Percentiles rank a stretch among this genome's conserved stretches.
Evolutionary conservation across 1,140 invertebrate species (phyloP).

Genomic region (Venturia canescens): DNA sequence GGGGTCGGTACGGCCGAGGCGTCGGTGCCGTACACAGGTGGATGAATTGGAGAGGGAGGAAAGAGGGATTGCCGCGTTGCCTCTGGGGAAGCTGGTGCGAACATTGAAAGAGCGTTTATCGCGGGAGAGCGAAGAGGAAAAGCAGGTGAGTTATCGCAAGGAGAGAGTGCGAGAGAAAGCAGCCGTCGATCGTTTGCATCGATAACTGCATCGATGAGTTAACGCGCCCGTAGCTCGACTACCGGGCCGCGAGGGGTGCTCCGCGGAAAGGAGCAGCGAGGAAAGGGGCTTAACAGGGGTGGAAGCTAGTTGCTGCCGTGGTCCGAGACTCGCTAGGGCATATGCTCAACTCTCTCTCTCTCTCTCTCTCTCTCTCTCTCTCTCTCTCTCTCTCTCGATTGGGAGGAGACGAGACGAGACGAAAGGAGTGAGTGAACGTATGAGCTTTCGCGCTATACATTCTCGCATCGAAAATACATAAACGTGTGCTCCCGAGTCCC

Average conservation of each 20-base stretch:
- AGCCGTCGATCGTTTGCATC: conserved; percentile 44
- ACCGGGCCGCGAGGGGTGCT: background rate
- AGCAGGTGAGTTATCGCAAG: conserved; percentile 2
- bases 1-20: conserved; percentile 50
- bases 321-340: conserved; percentile 11
- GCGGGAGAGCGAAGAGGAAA: conserved; percentile 36
- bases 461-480: conserved; percentile 22
- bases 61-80: conserved; percentile 44
- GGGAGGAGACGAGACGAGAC: conserved; percentile 27
- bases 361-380: no score
- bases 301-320: conserved; percentile 1
- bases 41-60: conserved; percentile 48
- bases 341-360: no score
- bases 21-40: conserved; percentile 51
- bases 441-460: background rate
- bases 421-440: conserved; percentile 29
- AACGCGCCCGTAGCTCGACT: conserved; percentile 20
- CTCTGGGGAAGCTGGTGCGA: conserved; percentile 24
- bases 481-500: background rate
- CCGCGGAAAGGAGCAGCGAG: background rate
- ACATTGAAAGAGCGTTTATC: conserved; percentile 49
- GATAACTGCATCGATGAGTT: conserved; percentile 46
- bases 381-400: no score
- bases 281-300: background rate
- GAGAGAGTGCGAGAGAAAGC: background rate